These are phyloP conservation scores for Lophochroa leadbeateri DNA, from an alignment of 2,113 vertebrate genomes.

Conservation along the genomic window DNA sequence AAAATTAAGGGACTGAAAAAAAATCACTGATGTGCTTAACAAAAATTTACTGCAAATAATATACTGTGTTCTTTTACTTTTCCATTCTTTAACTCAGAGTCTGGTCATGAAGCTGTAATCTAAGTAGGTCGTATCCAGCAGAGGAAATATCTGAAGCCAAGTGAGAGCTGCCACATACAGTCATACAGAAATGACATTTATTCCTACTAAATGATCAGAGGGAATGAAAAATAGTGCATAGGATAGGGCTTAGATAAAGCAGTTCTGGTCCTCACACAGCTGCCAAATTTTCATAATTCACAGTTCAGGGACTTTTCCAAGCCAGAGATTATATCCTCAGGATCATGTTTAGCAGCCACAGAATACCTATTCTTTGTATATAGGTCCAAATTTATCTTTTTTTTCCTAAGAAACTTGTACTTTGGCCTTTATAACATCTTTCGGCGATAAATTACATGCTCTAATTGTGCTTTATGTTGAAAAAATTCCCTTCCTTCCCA, in stretches of 20 bases:
- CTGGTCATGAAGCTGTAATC: not conserved
- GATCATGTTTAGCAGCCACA: not conserved
- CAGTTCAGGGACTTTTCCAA: not conserved
- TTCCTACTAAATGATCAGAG: not conserved
- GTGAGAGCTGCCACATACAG: not conserved
- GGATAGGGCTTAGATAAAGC: not conserved
- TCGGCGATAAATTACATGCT: not conserved
- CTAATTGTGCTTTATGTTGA: not conserved
- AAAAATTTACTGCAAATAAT: not conserved
- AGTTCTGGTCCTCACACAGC: not conserved
- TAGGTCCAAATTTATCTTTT: not conserved
- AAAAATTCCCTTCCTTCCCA: not conserved
- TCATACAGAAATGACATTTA: not conserved
- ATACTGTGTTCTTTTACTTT: not conserved
- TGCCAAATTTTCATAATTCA: not conserved
- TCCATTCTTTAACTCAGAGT: not conserved
- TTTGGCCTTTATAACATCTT: not conserved
- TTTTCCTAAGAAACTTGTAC: not conserved
- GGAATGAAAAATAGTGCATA: not conserved
- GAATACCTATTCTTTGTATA: not conserved
- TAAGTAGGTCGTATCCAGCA: not conserved
- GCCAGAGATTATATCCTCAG: not conserved
- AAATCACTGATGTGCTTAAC: not conserved
- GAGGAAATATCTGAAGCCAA: not conserved
- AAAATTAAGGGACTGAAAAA: not conserved